These are phyloP conservation scores for Malurus splendens DNA, from an alignment of 2,797 vertebrate genomes.

Conservation along the genomic window DNA sequence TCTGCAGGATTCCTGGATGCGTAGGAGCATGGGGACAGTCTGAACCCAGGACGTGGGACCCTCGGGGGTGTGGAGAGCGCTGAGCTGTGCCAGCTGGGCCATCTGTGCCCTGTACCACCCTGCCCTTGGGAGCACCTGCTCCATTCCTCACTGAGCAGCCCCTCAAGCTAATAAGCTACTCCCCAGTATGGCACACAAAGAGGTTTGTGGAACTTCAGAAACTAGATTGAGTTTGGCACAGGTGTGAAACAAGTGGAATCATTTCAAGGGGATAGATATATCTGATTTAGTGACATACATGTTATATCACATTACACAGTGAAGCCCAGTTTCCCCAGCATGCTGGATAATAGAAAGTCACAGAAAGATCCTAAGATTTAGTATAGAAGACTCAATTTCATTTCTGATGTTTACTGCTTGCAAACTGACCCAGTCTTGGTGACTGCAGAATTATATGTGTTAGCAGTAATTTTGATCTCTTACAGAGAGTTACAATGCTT, in stretches of 20 bases:
- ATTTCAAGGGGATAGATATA: neutral
- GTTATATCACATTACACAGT: fast-evolving
- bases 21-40: fast-evolving
- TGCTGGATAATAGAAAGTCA: neutral
- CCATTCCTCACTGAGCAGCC: neutral
- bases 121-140: neutral
- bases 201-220: fast-evolving
- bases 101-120: fast-evolving
- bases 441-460: neutral
- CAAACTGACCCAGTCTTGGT: neutral
- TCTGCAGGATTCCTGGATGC: fast-evolving
- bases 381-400: neutral
- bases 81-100: neutral
- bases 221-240: neutral
- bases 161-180: neutral
- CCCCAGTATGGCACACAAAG: fast-evolving
- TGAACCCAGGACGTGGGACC: neutral
- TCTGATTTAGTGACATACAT: neutral
- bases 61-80: fast-evolving
- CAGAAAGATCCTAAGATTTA: neutral
- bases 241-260: neutral
- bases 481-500: neutral
- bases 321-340: neutral
- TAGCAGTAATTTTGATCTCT: neutral
- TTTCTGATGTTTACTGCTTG: neutral